Evolutionary conservation across 2,113 vertebrate species (phyloP).

Genomic region (Geococcyx californianus): DNA sequence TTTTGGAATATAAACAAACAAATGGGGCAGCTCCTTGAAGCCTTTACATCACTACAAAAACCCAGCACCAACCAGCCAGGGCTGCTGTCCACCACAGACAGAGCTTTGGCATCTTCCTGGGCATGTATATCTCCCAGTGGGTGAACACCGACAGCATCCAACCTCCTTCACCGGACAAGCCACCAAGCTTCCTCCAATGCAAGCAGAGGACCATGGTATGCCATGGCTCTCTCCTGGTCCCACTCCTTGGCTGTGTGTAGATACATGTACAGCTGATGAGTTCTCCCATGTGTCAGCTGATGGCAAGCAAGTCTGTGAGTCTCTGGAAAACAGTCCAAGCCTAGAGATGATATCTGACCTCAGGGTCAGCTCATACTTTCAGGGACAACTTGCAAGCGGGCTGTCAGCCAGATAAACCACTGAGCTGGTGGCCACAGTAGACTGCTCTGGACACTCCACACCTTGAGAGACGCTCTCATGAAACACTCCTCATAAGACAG

Average conservation of each 20-base stretch:
- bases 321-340: not conserved
- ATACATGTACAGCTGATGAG: fast-evolving
- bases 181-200: not conserved
- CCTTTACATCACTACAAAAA: not conserved
- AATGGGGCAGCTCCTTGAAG: not conserved
- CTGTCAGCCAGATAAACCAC: not conserved
- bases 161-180: not conserved
- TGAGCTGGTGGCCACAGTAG: not conserved
- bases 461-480: not conserved
- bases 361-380: fast-evolving
- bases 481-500: not conserved
- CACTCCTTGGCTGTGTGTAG: not conserved
- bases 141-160: fast-evolving
- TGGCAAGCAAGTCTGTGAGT: not conserved
- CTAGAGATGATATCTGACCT: fast-evolving
- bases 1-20: not conserved
- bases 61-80: not conserved
- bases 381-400: not conserved
- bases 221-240: not conserved
- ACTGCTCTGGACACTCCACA: not conserved
- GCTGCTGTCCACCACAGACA: not conserved
- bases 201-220: fast-evolving
- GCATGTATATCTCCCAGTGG: fast-evolving
- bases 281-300: fast-evolving
- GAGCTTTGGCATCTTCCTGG: not conserved